Conservation (phyloP, 2,113 vertebrate genomes). For the Nettapus auritus region DNA sequence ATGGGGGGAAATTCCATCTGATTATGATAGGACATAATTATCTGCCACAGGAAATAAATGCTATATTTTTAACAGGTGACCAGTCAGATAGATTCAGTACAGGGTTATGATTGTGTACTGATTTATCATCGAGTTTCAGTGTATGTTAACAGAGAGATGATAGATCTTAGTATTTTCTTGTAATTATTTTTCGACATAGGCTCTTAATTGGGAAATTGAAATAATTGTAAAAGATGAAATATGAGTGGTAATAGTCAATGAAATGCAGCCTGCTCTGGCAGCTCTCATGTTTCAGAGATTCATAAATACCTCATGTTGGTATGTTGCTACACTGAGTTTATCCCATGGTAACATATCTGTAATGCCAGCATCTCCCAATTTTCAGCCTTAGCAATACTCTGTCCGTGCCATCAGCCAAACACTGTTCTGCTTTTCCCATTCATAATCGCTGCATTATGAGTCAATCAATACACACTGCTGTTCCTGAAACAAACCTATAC, state of each 20-base stretch:
- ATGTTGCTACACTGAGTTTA: neutral
- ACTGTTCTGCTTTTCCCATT: neutral
- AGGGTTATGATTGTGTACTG: conserved; percentile 12
- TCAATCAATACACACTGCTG: neutral
- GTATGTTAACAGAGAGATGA: conserved; percentile 68
- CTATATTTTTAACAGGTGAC: conserved; percentile 36
- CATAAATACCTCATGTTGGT: neutral
- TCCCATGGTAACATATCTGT: neutral
- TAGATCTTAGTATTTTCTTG: conserved; percentile 61
- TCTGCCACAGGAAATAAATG: conserved; percentile 51
- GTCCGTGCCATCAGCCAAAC: neutral
- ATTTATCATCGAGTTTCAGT: conserved; percentile 29
- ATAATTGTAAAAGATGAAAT: no score
- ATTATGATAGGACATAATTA: conserved; percentile 64
- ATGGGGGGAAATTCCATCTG: conserved; percentile 44
- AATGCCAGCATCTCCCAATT: neutral
- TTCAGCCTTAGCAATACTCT: neutral
- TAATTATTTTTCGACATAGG: conserved; percentile 21
- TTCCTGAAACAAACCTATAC: neutral
- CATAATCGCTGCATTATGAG: accelerated
- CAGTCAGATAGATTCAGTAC: conserved; percentile 6
- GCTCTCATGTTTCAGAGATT: no score
- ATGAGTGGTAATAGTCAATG: no score
- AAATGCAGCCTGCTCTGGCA: no score
- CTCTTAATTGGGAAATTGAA: conserved; percentile 14